A percentile compares a stretch with the other conserved stretches of the same genome.
These are phyloP conservation scores for Parazoanthus darwini DNA, from an alignment of 92 coral and sea anemone species.

Conservation along the genomic window DNA sequence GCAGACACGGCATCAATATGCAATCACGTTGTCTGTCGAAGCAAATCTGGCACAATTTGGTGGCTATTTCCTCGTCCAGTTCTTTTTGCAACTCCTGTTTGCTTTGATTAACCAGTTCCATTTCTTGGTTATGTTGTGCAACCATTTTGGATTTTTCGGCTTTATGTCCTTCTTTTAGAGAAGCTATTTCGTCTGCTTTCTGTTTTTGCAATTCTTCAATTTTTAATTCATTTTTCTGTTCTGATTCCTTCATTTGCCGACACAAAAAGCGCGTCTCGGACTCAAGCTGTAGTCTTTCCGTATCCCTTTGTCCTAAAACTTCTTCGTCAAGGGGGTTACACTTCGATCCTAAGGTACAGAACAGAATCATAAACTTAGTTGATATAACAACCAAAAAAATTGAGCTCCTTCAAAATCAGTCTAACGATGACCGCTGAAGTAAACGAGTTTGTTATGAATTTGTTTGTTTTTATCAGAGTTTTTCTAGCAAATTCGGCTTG, in stretches of 20 bases:
- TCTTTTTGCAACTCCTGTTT: neutral
- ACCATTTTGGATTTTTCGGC: neutral
- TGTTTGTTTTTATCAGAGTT: no score
- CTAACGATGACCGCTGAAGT: no score
- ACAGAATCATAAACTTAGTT: neutral
- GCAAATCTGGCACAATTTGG: slow-evolving; percentile 64
- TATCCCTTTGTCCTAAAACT: neutral
- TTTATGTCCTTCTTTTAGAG: neutral
- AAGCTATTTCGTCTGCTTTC: neutral
- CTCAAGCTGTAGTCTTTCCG: neutral
- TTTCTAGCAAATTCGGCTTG: no score
- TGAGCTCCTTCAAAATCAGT: no score
- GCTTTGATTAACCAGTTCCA: neutral
- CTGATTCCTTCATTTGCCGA: neutral
- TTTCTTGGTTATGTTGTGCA: neutral
- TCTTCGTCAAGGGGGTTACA: neutral
- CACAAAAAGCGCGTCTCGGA: neutral
- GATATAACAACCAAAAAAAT: no score
- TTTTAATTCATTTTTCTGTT: neutral
- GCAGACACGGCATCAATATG: slow-evolving; percentile 72
- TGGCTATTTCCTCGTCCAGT: slow-evolving; percentile 7
- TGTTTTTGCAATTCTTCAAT: neutral
- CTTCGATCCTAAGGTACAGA: neutral
- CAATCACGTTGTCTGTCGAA: slow-evolving; percentile 70
- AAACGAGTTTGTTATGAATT: neutral